A percentile compares a stretch with the other conserved stretches of the same genome.
phyloP scores from a whole-genome alignment of 2,797 vertebrate genomes.

The Chelon auratus region DNA sequence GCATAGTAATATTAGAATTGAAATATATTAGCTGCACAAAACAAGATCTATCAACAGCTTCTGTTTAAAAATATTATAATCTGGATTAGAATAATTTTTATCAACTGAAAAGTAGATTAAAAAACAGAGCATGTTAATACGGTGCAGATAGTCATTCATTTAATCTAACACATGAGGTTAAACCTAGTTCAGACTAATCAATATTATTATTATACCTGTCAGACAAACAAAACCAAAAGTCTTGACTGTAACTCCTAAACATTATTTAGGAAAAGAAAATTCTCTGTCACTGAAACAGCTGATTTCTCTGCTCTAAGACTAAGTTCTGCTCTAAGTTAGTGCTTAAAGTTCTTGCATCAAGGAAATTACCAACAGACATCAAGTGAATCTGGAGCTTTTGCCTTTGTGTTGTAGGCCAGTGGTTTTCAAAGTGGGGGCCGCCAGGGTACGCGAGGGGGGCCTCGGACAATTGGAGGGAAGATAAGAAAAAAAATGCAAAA shows the following conservation, averaged over 20 bases:
- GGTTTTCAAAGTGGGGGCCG: background rate
- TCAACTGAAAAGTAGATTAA: constrained; percentile 14
- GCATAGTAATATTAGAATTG: constrained; percentile 48
- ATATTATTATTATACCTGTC: constrained; percentile 4
- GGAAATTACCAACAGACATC: background rate
- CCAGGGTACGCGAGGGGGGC: no score
- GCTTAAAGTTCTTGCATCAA: constrained; percentile 1
- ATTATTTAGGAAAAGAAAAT: constrained; percentile 14
- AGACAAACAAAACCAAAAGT: constrained; percentile 12
- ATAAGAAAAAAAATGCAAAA: no score
- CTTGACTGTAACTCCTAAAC: constrained; percentile 15
- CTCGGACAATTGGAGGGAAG: no score
- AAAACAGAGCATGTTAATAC: constrained; percentile 29
- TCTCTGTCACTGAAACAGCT: background rate
- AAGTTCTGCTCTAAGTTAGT: background rate
- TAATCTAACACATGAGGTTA: constrained; percentile 38
- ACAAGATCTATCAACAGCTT: constrained; percentile 21
- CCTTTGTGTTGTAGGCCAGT: no score
- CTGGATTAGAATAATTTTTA: constrained; percentile 5
- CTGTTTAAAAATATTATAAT: constrained; percentile 41
- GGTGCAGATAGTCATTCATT: constrained; percentile 18
- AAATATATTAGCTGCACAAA: constrained; percentile 25
- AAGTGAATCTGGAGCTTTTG: background rate
- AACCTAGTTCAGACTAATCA: constrained; percentile 27
- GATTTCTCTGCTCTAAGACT: background rate